Evolutionary conservation across 2,888 invertebrate genomes (phyloP).

Genomic region (Pristionchus exspectatus): DNA sequence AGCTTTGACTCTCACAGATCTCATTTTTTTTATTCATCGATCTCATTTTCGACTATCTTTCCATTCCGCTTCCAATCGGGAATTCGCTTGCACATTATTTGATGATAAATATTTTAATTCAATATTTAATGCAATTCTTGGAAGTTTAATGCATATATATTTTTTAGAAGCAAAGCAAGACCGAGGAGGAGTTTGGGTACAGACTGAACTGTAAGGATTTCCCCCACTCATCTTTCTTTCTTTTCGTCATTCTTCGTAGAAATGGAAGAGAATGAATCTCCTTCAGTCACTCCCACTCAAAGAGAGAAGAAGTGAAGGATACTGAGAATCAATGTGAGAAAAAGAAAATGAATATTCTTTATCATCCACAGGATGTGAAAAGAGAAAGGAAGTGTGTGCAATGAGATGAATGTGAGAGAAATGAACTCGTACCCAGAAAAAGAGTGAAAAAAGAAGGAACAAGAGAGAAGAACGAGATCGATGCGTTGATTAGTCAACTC

Average conservation of each 20-base stretch:
- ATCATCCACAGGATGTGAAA: conserved; percentile 33
- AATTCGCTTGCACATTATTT: not conserved
- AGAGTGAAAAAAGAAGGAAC: not conserved
- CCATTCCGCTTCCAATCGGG: not conserved
- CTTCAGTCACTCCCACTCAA: not conserved
- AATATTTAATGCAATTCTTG: not conserved
- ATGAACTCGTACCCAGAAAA: not conserved
- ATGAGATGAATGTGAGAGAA: conserved; percentile 34
- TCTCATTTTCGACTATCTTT: conserved; percentile 14
- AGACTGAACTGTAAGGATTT: not conserved
- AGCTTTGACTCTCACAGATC: not conserved
- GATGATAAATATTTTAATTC: not conserved
- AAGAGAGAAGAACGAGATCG: conserved; percentile 21
- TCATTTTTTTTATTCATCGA: not conserved
- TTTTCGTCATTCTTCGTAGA: not conserved
- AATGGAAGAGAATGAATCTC: not conserved
- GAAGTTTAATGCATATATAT: not conserved
- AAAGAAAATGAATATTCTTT: not conserved
- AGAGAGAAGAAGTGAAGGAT: not conserved
- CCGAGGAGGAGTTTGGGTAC: not conserved
- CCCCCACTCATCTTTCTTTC: not conserved
- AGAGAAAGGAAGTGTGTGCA: not conserved
- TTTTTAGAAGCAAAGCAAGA: too few relatives aligned
- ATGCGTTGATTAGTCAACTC: conserved; percentile 19
- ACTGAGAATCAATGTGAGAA: not conserved